Evolutionary conservation across 2,113 vertebrate species (phyloP).

Genomic region (Oriolus oriolus): DNA sequence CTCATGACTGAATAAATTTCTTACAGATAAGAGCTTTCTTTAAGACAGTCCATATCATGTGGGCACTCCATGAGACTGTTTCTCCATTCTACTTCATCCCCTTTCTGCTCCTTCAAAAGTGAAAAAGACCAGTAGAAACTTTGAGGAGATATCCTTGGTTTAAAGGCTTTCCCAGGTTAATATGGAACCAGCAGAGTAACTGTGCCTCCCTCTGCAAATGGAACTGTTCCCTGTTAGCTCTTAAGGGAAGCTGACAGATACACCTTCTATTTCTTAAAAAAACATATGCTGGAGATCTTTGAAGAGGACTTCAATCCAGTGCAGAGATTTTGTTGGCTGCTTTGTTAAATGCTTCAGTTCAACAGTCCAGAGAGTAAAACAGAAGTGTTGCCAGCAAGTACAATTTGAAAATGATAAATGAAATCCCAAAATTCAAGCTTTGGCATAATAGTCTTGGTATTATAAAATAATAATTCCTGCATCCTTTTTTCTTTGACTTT

Average conservation of each 20-base stretch:
- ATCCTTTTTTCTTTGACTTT: not conserved
- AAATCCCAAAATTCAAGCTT: not conserved
- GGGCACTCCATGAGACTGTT: not conserved
- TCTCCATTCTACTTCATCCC: not conserved
- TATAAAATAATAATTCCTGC: not conserved
- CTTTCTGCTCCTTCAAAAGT: not conserved
- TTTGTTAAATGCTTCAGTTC: not conserved
- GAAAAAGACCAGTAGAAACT: not conserved
- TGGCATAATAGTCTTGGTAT: not conserved
- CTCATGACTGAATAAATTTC: conserved; percentile 5
- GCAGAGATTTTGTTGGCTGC: not conserved
- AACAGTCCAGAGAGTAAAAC: not conserved
- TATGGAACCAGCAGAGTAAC: not conserved
- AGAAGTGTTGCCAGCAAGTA: not conserved
- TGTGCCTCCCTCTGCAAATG: not conserved
- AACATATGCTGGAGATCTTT: not conserved
- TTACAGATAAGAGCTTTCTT: conserved; percentile 7
- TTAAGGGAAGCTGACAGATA: not conserved
- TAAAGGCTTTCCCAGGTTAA: not conserved
- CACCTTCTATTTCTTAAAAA: not conserved
- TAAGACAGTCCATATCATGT: not conserved
- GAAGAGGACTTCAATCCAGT: not conserved
- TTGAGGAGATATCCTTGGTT: not conserved
- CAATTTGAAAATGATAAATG: not conserved
- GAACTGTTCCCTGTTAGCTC: not conserved